Base-by-base conservation (phyloP, 2,113 vertebrate genomes). In the Onychorhynchus coronatus region DNA sequence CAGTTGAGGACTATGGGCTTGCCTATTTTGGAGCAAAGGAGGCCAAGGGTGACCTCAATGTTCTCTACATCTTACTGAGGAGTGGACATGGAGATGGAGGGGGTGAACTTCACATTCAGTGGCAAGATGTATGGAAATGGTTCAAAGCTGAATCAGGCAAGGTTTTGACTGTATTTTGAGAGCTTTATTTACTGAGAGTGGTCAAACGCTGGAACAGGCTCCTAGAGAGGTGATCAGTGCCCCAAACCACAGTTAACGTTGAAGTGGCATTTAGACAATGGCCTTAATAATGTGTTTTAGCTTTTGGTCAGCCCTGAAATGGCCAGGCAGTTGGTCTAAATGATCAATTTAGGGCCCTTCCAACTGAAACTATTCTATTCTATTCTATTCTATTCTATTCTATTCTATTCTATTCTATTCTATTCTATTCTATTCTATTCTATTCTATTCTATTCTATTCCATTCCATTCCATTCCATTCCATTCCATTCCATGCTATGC, bases 1-100 rank as follows among this genome's bases (percentile, higher is more conserved):
- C 31, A 53, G 28, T 2, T 20, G 28, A 52, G 12, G 12, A 39
- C 33, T 59, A 67, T n/a, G 52, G 19, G 61, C 12, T 63, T 41
- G 18, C 24, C 37, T 63, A 14, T 19, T 46, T 28, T 39, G 23
- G 19, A 61, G 33, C 33, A 70, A 70, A 52, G 28, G 46, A 44
- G 15, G 8, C 3, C 61, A 28, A 67, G 28, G 0, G 0, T 39
- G 13, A n/a, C 33, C 8, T n/a, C 13, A n/a, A 14, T n/a, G 5
- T 6, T 75, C 20, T 46, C 46, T 39, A 18, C 7, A 17, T 17
- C 19, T 68, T 59, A 39, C 28, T 46, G 53, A 67, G 20, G 19
- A 37, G 0, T 0, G 12, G 8, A 67, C 10, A 13, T n/a, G 28
- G 13, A 75, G 28, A 39, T 28, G 37, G 5, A 52, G 21, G 8